These are phyloP conservation scores for Oncorhynchus gorbuscha DNA, from an alignment of 2,113 vertebrate genomes.

Conservation along the genomic window DNA sequence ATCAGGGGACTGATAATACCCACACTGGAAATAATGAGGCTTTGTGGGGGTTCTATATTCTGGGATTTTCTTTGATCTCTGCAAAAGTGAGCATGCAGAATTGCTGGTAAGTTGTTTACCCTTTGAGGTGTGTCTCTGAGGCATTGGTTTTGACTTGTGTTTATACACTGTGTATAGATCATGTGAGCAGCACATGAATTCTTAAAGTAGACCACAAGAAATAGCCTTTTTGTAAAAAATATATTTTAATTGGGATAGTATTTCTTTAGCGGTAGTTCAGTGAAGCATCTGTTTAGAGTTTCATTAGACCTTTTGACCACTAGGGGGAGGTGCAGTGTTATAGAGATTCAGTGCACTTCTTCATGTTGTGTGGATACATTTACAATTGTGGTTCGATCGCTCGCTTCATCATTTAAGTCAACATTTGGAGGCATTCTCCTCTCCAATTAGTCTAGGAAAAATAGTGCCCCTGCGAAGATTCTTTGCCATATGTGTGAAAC, in stretches of 20 bases:
- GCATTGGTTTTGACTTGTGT: background rate
- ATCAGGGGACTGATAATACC: background rate
- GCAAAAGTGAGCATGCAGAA: background rate
- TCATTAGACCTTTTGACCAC: constrained; percentile 48
- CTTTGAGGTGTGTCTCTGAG: background rate
- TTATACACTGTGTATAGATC: background rate
- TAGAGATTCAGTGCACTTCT: background rate
- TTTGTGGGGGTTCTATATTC: background rate
- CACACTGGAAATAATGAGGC: background rate
- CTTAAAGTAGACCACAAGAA: background rate
- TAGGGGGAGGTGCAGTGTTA: constrained; percentile 55
- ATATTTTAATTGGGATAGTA: too few relatives aligned
- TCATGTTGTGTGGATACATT: background rate
- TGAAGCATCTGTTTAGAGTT: background rate
- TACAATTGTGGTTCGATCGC: background rate
- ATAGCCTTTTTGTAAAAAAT: too few relatives aligned
- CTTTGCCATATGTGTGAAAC: too few relatives aligned
- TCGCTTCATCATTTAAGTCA: background rate
- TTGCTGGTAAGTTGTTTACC: background rate
- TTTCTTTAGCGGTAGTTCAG: too few relatives aligned
- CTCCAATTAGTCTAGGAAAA: too few relatives aligned
- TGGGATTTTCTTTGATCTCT: background rate
- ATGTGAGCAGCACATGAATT: background rate
- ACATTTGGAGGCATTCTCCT: background rate
- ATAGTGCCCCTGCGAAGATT: too few relatives aligned